Conservation (phyloP, 1,140 invertebrate genomes). For the Aphis gossypii region DNA sequence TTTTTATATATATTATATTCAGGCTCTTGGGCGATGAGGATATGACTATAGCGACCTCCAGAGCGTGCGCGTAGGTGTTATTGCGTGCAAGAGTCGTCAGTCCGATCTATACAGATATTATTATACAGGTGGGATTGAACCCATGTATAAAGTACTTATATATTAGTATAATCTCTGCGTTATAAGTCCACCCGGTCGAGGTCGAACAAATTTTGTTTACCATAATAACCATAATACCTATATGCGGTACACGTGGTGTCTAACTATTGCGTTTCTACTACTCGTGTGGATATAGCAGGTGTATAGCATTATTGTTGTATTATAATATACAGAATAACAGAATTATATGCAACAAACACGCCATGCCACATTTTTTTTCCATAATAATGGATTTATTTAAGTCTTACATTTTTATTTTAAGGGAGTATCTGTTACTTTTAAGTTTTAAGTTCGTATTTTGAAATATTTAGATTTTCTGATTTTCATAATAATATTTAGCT, state of each 20-base stretch:
- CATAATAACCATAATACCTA: conserved; percentile 17
- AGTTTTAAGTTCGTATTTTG: not conserved
- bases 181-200: not conserved
- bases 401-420: not conserved
- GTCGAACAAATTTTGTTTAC: not conserved
- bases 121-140: not conserved
- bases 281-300: not conserved
- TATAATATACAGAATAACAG: not conserved
- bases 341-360: not conserved
- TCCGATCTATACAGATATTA: not conserved
- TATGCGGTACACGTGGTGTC: not conserved
- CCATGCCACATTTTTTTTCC: not conserved
- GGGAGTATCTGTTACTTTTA: not conserved
- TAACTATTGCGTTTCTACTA: not conserved
- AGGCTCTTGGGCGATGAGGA: not conserved
- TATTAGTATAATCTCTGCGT: not conserved
- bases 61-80: not conserved
- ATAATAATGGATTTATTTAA: not conserved
- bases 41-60: not conserved
- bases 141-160: not conserved
- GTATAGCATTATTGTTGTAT: not conserved
- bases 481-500: not conserved
- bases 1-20: not conserved
- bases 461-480: not conserved
- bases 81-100: not conserved